Percentiles rank a stretch among this genome's conserved stretches.
Conservation (phyloP, 2,797 vertebrate genomes). For the Sebastes hopkinsi region DNA sequence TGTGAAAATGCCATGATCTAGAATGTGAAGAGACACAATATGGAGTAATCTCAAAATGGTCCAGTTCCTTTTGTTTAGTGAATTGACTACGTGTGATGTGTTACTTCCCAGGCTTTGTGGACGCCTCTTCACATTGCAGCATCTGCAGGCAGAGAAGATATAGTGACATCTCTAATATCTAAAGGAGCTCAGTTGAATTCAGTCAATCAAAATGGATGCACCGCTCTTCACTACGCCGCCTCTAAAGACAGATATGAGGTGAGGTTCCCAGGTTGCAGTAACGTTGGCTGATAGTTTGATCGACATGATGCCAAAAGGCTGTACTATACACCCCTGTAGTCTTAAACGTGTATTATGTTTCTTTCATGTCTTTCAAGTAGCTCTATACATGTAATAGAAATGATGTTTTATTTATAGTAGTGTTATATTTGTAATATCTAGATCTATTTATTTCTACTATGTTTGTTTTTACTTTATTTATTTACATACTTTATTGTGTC, state of each 20-base stretch:
- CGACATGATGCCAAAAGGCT: background rate
- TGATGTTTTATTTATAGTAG: background rate
- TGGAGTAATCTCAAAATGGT: background rate
- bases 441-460: background rate
- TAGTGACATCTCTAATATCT: slow-evolving; percentile 89
- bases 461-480: too few relatives aligned
- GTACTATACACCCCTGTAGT: background rate
- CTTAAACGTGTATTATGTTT: background rate
- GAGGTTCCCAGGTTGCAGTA: background rate
- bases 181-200: slow-evolving; percentile 93
- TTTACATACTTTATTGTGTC: too few relatives aligned
- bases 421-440: background rate
- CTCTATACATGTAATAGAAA: background rate
- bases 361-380: background rate
- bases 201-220: slow-evolving; percentile 95
- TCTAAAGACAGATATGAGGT: slow-evolving; percentile 97
- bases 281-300: background rate
- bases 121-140: slow-evolving; percentile 95
- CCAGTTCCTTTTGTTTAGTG: background rate
- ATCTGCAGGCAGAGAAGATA: slow-evolving; percentile 94
- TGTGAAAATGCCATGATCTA: background rate
- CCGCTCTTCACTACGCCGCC: slow-evolving; percentile 94
- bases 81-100: background rate
- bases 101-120: slow-evolving; percentile 86
- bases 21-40: background rate